Percentiles rank a stretch among this genome's conserved stretches.
These are phyloP conservation scores for Crossaster papposus DNA, from an alignment of 53 echinoderm and acorn worm genomes.

Conservation along the genomic window DNA sequence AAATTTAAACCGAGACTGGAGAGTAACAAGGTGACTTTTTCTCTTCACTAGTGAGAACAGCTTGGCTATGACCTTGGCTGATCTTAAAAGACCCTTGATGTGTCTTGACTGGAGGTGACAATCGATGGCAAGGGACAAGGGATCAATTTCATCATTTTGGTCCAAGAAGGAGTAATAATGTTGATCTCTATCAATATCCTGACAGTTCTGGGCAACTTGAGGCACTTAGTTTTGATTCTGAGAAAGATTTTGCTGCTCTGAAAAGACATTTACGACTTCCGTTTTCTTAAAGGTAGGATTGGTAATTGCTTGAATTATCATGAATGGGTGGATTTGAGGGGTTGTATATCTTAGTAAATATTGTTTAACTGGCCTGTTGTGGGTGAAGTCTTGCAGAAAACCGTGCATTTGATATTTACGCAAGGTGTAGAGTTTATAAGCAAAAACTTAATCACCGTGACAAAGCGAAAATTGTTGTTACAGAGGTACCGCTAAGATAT, in stretches of 20 bases:
- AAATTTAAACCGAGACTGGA: not conserved
- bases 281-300: no score
- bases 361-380: not conserved
- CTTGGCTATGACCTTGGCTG: not conserved
- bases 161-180: no score
- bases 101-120: not conserved
- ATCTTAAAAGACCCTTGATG: slow-evolving; percentile 14
- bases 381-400: not conserved
- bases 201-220: no score
- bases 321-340: no score
- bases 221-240: no score
- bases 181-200: no score
- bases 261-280: no score
- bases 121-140: not conserved
- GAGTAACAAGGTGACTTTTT: slow-evolving; percentile 34
- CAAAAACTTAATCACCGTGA: slow-evolving; percentile 47
- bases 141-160: no score
- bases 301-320: no score
- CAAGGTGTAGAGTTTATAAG: slow-evolving; percentile 22
- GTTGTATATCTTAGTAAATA: not conserved
- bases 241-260: no score
- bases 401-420: slow-evolving; percentile 18
- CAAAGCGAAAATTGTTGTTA: not conserved
- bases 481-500: not conserved
- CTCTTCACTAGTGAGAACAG: slow-evolving; percentile 12